Evolutionary conservation across 2,113 vertebrate species (phyloP).

Genomic region (Leptodactylus fuscus): DNA sequence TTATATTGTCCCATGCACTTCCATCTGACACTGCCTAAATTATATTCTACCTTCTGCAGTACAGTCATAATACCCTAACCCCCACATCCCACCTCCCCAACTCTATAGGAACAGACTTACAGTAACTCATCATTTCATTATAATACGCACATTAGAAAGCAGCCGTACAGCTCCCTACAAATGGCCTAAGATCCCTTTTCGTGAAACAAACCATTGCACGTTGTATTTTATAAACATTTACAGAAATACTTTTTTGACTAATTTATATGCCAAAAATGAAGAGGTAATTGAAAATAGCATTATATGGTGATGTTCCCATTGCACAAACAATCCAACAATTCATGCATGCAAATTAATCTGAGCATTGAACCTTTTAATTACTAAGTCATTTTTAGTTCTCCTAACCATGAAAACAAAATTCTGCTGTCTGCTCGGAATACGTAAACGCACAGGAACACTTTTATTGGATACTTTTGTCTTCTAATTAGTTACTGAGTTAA

Average conservation of each 20-base stretch:
- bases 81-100: no score
- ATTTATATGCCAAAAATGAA: slow-evolving; percentile 43
- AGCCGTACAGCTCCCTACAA: no score
- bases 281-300: slow-evolving; percentile 44
- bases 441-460: slow-evolving; percentile 48
- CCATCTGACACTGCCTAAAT: no score
- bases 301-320: slow-evolving; percentile 34
- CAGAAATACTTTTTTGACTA: not conserved
- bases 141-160: no score
- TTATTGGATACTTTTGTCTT: slow-evolving; percentile 27
- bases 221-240: not conserved
- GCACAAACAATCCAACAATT: slow-evolving; percentile 40
- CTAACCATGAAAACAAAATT: slow-evolving; percentile 49
- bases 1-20: no score
- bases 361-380: slow-evolving; percentile 54
- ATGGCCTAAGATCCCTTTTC: no score
- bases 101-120: no score
- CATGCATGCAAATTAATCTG: slow-evolving; percentile 50
- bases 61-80: no score
- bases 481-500: slow-evolving; percentile 62
- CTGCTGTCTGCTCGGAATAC: slow-evolving; percentile 48
- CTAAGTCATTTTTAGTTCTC: slow-evolving; percentile 41
- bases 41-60: no score
- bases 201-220: no score
- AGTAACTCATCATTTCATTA: no score